Evolutionary conservation across 2,797 vertebrate species (phyloP).

Genomic region (Cryptoprocta ferox): DNA sequence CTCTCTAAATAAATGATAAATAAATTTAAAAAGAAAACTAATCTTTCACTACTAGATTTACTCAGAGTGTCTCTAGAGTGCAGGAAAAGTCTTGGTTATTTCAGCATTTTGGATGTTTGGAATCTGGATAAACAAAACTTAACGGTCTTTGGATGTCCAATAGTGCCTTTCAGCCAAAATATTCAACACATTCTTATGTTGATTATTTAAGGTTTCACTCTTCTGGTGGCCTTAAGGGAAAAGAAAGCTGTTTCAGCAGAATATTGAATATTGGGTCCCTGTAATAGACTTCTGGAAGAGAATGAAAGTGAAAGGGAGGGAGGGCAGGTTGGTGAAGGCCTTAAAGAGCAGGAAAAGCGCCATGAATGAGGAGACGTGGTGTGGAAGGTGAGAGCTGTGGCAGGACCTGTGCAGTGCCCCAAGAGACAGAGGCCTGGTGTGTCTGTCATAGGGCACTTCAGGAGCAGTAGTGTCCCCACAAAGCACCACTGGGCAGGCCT

Average conservation of each 20-base stretch:
- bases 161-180: not conserved
- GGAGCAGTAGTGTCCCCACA: not conserved
- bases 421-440: not conserved
- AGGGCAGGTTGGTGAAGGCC: not conserved
- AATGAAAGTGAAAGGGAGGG: not conserved
- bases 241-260: not conserved
- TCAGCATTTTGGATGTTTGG: not conserved
- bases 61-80: not conserved
- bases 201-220: not conserved
- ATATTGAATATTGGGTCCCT: not conserved
- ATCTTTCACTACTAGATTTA: not conserved
- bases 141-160: not conserved
- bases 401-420: not conserved
- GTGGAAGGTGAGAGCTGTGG: fast-evolving
- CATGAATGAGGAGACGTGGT: not conserved
- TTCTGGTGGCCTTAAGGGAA: not conserved
- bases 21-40: not conserved
- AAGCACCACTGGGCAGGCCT: not conserved
- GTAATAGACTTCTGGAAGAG: not conserved
- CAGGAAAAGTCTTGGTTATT: not conserved
- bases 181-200: not conserved
- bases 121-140: constrained; percentile 19
- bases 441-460: not conserved
- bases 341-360: not conserved
- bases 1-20: too few relatives aligned